These are phyloP conservation scores for Graptemys geographica DNA, from an alignment of 2,797 vertebrate species.

Conservation along the genomic window DNA sequence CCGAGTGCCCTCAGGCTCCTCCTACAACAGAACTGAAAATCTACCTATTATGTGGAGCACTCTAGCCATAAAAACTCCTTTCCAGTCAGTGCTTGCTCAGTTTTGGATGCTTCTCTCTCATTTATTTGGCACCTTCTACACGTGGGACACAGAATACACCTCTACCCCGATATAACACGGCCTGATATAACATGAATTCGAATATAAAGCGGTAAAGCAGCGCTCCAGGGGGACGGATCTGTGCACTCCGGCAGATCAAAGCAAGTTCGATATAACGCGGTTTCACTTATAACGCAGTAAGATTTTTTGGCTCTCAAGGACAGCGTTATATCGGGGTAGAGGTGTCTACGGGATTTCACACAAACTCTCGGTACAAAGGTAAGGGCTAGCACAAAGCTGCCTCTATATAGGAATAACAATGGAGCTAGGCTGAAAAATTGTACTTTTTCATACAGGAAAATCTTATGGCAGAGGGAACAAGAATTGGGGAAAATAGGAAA, in stretches of 20 bases:
- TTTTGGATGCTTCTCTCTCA: conserved; percentile 2
- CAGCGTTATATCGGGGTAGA: too few species aligned
- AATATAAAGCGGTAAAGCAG: too few species aligned
- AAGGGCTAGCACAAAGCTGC: not conserved
- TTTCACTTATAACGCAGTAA: too few species aligned
- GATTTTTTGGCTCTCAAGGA: too few species aligned
- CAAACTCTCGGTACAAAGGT: not conserved
- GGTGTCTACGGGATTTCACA: not conserved
- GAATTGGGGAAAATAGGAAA: not conserved
- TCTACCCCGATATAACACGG: too few species aligned
- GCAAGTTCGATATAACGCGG: too few species aligned
- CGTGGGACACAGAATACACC: not conserved
- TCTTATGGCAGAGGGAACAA: not conserved
- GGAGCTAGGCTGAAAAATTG: not conserved
- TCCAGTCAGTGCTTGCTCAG: not conserved
- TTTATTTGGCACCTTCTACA: not conserved
- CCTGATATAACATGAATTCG: too few species aligned
- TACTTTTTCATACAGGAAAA: not conserved
- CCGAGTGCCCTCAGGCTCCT: fast-evolving
- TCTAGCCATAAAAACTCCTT: not conserved
- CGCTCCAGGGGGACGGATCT: too few species aligned
- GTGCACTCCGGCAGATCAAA: too few species aligned
- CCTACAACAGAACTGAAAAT: not conserved
- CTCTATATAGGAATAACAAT: not conserved
- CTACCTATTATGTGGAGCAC: not conserved